phyloP scores from a whole-genome alignment of 2,113 vertebrate genomes.

The Hippopotamus amphibius region DNA sequence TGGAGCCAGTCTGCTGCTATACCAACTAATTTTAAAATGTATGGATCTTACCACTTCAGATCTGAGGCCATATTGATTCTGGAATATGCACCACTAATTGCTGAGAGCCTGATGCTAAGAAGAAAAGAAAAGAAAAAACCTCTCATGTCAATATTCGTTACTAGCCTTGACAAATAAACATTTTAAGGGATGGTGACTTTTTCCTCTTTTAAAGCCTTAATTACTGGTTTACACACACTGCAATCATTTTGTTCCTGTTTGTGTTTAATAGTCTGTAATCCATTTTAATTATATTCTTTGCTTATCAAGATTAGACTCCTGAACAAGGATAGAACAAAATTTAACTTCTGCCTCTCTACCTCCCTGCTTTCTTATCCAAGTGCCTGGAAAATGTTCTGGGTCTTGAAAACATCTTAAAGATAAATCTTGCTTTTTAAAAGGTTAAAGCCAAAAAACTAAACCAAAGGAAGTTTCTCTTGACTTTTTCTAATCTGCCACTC shows the following conservation, averaged over 20 bases:
- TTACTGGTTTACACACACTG: slow-evolving; percentile 73
- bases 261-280: slow-evolving; percentile 80
- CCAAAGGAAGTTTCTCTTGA: not conserved
- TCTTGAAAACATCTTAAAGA: slow-evolving; percentile 59
- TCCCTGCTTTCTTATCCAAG: not conserved
- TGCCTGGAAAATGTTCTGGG: slow-evolving; percentile 51
- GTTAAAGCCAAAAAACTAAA: not conserved
- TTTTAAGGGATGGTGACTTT: slow-evolving; percentile 72
- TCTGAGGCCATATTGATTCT: slow-evolving; percentile 75
- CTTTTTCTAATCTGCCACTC: not conserved
- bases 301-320: slow-evolving; percentile 74
- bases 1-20: slow-evolving; percentile 56
- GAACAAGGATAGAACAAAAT: slow-evolving; percentile 70
- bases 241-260: slow-evolving; percentile 83
- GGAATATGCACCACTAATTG: slow-evolving; percentile 61
- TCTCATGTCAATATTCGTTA: slow-evolving; percentile 80
- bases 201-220: slow-evolving; percentile 81
- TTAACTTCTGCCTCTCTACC: slow-evolving; percentile 45
- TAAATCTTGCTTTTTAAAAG: slow-evolving; percentile 21
- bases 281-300: slow-evolving; percentile 82
- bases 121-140: slow-evolving; percentile 68
- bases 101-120: slow-evolving; percentile 50
- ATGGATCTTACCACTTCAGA: slow-evolving; percentile 57
- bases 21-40: slow-evolving; percentile 62
- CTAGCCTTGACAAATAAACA: slow-evolving; percentile 80